Percentiles rank a stretch among this genome's conserved stretches.
phyloP scores from a whole-genome alignment of 2,888 invertebrate species.

The Heliconius charithonia region DNA sequence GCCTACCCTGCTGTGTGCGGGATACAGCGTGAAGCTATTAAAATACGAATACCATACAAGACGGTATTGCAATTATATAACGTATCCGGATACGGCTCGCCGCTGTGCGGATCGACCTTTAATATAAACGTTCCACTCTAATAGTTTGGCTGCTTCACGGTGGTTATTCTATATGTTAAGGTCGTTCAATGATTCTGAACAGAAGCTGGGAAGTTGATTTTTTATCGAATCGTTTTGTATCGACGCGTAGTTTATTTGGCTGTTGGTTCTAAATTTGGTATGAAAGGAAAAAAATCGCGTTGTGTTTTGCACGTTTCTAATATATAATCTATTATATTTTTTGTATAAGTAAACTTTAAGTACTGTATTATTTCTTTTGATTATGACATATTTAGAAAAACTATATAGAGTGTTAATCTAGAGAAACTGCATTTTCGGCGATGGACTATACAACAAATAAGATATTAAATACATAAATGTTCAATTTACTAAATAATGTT shows the following conservation, averaged over 20 bases:
- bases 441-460: no score
- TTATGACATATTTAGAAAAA: no score
- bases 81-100: constrained; percentile 31
- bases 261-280: neutral
- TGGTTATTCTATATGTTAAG: constrained; percentile 36
- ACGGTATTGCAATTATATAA: constrained; percentile 21
- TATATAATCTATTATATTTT: neutral
- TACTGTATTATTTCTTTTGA: neutral
- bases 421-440: no score
- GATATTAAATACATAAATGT: no score
- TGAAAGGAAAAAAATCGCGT: neutral
- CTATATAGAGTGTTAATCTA: no score
- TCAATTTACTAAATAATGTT: no score
- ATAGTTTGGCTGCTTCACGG: constrained; percentile 38
- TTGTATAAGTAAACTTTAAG: neutral
- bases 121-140: constrained; percentile 40
- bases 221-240: neutral
- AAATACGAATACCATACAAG: neutral
- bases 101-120: constrained; percentile 34
- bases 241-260: constrained; percentile 1
- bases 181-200: constrained; percentile 22
- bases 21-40: no score
- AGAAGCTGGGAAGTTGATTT: constrained; percentile 3
- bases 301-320: neutral
- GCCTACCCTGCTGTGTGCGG: no score